Percentiles rank a stretch among this genome's conserved stretches.
Evolutionary conservation across 2,797 vertebrate species (phyloP).

Genomic region (Odontamblyopus rebecca): DNA sequence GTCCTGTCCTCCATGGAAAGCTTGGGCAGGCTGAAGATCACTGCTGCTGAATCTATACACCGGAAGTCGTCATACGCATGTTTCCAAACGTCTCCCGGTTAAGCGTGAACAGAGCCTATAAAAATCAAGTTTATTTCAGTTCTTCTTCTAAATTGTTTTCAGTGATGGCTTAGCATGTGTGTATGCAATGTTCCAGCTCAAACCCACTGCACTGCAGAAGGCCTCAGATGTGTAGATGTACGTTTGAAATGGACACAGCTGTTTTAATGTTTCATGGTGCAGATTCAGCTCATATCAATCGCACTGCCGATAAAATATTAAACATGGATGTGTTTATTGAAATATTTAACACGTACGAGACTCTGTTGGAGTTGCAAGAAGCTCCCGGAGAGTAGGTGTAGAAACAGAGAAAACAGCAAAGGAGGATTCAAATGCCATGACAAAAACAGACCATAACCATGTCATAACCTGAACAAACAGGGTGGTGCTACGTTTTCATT

Average conservation of each 20-base stretch:
- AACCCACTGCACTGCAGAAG: slow-evolving; percentile 13
- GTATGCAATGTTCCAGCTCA: no score
- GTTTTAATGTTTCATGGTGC: slow-evolving; percentile 66
- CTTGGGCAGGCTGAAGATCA: no score
- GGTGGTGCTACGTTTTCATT: background rate
- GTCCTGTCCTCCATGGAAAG: no score
- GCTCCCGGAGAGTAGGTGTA: slow-evolving; percentile 29
- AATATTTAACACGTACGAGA: slow-evolving; percentile 64
- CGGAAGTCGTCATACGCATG: no score
- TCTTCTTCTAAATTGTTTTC: no score
- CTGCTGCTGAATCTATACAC: no score
- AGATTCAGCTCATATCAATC: slow-evolving; percentile 70
- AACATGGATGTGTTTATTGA: slow-evolving; percentile 69
- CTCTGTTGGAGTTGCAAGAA: slow-evolving; percentile 57
- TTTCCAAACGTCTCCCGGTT: no score
- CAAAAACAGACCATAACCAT: slow-evolving; percentile 28
- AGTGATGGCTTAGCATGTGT: no score
- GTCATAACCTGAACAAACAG: slow-evolving; percentile 19
- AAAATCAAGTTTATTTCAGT: no score
- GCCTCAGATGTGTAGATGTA: slow-evolving; percentile 25
- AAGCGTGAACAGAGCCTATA: no score
- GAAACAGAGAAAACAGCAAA: slow-evolving; percentile 45
- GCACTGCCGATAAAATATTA: slow-evolving; percentile 62
- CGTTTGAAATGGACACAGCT: slow-evolving; percentile 46
- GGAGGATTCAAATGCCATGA: slow-evolving; percentile 47